phyloP scores from a whole-genome alignment of 2,113 vertebrate genomes.

The Nipponia nippon region DNA sequence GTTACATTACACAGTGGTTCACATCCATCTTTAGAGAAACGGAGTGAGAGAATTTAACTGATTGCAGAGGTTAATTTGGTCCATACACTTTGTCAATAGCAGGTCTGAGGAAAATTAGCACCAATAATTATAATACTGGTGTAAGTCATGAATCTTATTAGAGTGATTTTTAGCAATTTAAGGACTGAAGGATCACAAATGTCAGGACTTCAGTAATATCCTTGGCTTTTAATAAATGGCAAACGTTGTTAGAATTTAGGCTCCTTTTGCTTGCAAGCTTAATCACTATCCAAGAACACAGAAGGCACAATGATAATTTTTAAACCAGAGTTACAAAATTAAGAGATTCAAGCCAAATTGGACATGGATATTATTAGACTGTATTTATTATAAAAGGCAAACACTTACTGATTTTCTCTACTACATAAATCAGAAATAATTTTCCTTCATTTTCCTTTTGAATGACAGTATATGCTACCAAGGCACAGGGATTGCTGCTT shows the following conservation, averaged over 20 bases:
- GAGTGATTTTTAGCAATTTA: constrained; percentile 63
- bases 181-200: constrained; percentile 65
- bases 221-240: constrained; percentile 69
- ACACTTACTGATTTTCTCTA: not conserved
- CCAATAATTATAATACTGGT: constrained; percentile 51
- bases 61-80: constrained; percentile 47
- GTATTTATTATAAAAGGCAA: not conserved
- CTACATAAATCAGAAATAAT: not conserved
- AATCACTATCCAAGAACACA: constrained; percentile 30
- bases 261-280: constrained; percentile 36
- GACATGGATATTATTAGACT: not conserved
- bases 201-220: constrained; percentile 67
- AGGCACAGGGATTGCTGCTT: not conserved
- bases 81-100: constrained; percentile 56
- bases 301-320: not conserved
- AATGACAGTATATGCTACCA: not conserved
- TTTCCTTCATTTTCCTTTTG: not conserved
- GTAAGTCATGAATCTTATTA: constrained; percentile 66
- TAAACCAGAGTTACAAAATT: not conserved
- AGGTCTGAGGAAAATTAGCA: constrained; percentile 63
- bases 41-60: constrained; percentile 3
- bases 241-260: constrained; percentile 60
- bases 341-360: not conserved
- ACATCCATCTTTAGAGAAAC: not conserved
- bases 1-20: not conserved